phyloP scores from a whole-genome alignment of 1,140 invertebrate species.

The Danaus melanippus region DNA sequence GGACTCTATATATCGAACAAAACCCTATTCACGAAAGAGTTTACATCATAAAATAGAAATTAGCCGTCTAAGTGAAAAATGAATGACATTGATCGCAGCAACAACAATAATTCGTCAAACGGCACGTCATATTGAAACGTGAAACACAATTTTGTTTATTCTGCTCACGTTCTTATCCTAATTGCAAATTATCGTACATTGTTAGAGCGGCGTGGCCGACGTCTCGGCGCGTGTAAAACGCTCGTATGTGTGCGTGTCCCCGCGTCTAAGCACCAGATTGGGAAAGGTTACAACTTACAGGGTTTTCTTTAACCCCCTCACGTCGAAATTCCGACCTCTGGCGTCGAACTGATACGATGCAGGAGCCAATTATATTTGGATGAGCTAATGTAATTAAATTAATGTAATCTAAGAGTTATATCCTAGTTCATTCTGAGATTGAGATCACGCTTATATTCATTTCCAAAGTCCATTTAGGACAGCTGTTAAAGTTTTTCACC shows the following conservation, averaged over 20 bases:
- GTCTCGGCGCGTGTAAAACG: too few relatives aligned
- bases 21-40: conserved; percentile 5
- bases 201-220: conserved; percentile 11
- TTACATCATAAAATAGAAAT: conserved; percentile 3
- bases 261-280: conserved; percentile 8
- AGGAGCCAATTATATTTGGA: neutral
- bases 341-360: conserved; percentile 19
- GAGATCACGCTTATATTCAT: too few relatives aligned
- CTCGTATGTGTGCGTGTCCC: conserved; percentile 6
- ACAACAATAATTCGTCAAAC: too few relatives aligned
- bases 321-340: conserved; percentile 23
- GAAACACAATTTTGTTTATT: too few relatives aligned
- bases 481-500: too few relatives aligned
- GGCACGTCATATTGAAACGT: too few relatives aligned
- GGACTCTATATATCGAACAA: too few relatives aligned
- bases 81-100: too few relatives aligned
- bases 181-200: conserved; percentile 16
- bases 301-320: conserved; percentile 26
- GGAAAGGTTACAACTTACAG: conserved; percentile 15
- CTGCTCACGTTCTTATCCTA: conserved; percentile 10
- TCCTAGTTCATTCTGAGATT: too few relatives aligned
- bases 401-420: too few relatives aligned
- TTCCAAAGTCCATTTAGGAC: too few relatives aligned
- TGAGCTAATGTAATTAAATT: too few relatives aligned
- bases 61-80: conserved; percentile 2